These are phyloP conservation scores for Andrena flavipes DNA, from an alignment of 2,888 invertebrate species.

Conservation along the genomic window DNA sequence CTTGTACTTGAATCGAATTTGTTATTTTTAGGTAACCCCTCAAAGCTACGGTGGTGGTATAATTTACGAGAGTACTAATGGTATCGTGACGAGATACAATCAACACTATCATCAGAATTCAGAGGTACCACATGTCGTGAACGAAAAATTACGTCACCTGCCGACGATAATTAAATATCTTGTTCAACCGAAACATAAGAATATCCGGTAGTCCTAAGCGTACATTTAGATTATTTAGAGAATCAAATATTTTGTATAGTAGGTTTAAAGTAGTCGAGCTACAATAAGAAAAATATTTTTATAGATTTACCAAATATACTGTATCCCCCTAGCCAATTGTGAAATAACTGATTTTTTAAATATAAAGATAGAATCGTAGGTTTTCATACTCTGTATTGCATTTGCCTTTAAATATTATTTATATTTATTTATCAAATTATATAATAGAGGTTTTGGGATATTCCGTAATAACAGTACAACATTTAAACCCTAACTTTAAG, in stretches of 20 bases:
- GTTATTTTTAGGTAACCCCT: conserved; percentile 72
- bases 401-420: not conserved
- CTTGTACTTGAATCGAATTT: not conserved
- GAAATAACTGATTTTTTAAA: conserved; percentile 51
- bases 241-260: conserved; percentile 63
- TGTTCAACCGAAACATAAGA: conserved; percentile 79
- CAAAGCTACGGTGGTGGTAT: conserved; percentile 78
- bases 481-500: too few relatives aligned
- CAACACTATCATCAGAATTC: conserved; percentile 76
- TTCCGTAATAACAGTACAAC: too few relatives aligned
- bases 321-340: conserved; percentile 41
- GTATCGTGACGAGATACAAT: conserved; percentile 76
- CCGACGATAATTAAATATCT: conserved; percentile 85
- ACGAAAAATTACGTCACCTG: conserved; percentile 85
- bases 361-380: conserved; percentile 36
- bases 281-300: conserved; percentile 48
- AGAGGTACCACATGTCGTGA: conserved; percentile 79
- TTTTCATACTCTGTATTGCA: conserved; percentile 25
- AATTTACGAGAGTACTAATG: conserved; percentile 75
- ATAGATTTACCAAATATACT: conserved; percentile 48
- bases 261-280: conserved; percentile 50
- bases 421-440: not conserved
- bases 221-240: conserved; percentile 47
- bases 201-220: conserved; percentile 74
- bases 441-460: not conserved